These are phyloP conservation scores for Ptychodera flava DNA, from an alignment of 35 echinoderm and acorn worm species.

Conservation along the genomic window DNA sequence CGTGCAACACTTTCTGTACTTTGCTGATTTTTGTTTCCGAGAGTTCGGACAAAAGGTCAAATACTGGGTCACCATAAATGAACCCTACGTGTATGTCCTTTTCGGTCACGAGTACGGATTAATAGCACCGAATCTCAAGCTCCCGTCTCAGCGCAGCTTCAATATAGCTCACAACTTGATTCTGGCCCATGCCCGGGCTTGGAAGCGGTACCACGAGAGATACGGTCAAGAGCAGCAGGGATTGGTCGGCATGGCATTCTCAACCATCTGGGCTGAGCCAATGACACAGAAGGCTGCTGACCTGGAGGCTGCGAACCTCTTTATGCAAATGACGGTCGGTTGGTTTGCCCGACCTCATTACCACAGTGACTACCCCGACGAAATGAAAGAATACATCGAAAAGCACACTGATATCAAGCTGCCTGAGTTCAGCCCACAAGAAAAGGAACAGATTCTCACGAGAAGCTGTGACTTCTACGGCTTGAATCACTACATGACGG, in stretches of 20 bases:
- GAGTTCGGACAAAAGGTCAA: conserved; percentile 68
- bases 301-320: conserved; percentile 54
- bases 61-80: conserved; percentile 88
- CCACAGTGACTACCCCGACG: conserved; percentile 79
- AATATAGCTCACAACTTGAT: conserved; percentile 48
- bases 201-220: conserved; percentile 60
- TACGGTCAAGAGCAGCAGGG: conserved; percentile 46
- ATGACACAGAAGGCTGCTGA: conserved; percentile 9
- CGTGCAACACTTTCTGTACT: conserved; percentile 58
- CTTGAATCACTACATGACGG: not conserved
- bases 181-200: conserved; percentile 72
- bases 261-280: conserved; percentile 42
- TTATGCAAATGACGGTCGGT: conserved; percentile 68
- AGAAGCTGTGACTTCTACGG: not conserved
- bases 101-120: conserved; percentile 57
- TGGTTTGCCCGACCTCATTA: conserved; percentile 89
- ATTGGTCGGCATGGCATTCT: conserved; percentile 48
- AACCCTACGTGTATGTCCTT: conserved; percentile 47
- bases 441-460: not conserved
- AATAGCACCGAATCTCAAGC: conserved; percentile 45
- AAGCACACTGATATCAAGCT: not conserved
- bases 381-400: conserved; percentile 70
- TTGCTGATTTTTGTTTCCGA: conserved; percentile 82
- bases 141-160: conserved; percentile 37
- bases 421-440: not conserved